Conservation (phyloP, 2,888 invertebrate species). For the Nyleta sp. region DNA sequence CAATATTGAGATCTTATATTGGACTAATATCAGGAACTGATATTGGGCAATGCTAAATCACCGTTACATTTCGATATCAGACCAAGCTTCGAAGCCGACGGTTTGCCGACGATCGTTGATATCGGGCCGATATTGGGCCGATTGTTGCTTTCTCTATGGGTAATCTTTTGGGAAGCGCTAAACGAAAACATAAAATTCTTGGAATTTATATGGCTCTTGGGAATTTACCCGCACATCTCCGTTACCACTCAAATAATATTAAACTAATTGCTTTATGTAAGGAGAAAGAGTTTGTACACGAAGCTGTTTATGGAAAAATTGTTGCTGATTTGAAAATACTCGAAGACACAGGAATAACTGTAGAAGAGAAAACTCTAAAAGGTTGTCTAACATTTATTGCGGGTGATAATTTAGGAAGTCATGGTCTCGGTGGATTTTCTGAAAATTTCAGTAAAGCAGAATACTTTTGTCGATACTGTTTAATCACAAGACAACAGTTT, state of each 20-base stretch:
- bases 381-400: slow-evolving; percentile 65
- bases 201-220: slow-evolving; percentile 71
- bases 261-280: slow-evolving; percentile 71
- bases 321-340: slow-evolving; percentile 67
- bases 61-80: no score
- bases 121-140: no score
- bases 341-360: slow-evolving; percentile 57
- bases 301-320: slow-evolving; percentile 39
- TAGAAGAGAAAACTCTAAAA: slow-evolving; percentile 63
- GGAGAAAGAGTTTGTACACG: no score
- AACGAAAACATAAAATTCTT: slow-evolving; percentile 70
- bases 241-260: slow-evolving; percentile 68
- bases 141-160: no score
- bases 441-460: slow-evolving; percentile 68
- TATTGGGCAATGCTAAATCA: no score
- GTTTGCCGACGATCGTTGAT: no score
- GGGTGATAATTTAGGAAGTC: slow-evolving; percentile 62
- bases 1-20: no score
- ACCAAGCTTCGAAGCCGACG: no score
- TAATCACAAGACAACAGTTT: slow-evolving; percentile 17
- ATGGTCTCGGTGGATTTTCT: slow-evolving; percentile 71
- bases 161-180: slow-evolving; percentile 71
- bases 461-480: slow-evolving; percentile 51
- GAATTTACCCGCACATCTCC: slow-evolving; percentile 68
- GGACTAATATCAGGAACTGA: no score